A percentile compares a stretch with the other conserved stretches of the same genome.
phyloP scores from a whole-genome alignment of 2,888 invertebrate genomes.

The Conchocele bisecta region DNA sequence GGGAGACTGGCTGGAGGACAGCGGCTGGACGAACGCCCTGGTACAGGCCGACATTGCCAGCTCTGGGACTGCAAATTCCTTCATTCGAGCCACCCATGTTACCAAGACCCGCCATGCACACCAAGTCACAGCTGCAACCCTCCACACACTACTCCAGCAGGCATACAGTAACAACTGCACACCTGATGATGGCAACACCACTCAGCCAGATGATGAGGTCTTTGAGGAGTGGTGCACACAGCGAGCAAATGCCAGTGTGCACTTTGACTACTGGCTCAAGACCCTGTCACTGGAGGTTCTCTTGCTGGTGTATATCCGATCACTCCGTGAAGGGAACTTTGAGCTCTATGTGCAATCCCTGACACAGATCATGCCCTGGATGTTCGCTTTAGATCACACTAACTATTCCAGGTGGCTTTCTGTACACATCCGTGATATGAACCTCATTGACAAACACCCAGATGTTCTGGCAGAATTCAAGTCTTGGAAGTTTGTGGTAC shows the following conservation, averaged over 20 bases:
- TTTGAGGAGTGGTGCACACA: no score
- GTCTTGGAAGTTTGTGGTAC: no score
- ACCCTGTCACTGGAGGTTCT: neutral
- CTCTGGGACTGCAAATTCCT: conserved; percentile 36
- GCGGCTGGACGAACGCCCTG: conserved; percentile 66
- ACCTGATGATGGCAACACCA: no score
- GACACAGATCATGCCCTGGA: conserved; percentile 19
- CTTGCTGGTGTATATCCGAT: conserved; percentile 16
- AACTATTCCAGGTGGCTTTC: conserved; percentile 61
- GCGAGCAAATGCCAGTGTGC: no score
- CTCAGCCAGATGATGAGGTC: no score
- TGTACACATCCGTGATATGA: no score
- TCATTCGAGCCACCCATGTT: conserved; percentile 28
- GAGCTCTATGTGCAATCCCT: conserved; percentile 16
- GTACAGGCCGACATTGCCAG: conserved; percentile 30
- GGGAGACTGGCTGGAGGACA: conserved; percentile 60
- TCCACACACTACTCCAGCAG: conserved; percentile 13
- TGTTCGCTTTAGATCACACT: conserved; percentile 41
- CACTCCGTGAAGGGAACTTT: conserved; percentile 38
- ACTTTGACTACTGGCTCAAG: conserved; percentile 10
- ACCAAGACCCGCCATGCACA: conserved; percentile 16
- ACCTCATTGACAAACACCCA: no score
- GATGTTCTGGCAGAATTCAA: no score
- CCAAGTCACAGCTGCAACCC: conserved; percentile 18
- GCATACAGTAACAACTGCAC: neutral